Evolutionary conservation across 2,113 vertebrate species (phyloP).

Genomic region (Forbesichthys papilliferus): DNA sequence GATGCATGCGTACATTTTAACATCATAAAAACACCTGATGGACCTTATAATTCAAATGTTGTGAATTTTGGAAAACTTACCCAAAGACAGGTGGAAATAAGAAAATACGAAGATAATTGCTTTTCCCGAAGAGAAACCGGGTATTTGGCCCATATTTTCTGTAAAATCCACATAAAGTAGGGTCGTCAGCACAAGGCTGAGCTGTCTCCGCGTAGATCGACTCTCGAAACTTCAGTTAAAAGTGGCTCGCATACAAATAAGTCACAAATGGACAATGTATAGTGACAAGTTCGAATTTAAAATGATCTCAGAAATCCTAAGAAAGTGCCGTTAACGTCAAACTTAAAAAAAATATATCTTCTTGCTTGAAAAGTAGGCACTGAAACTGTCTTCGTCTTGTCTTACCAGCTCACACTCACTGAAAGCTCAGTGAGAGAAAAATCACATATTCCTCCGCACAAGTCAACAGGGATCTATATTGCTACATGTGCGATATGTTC

Average conservation of each 20-base stretch:
- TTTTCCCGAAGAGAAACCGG: constrained; percentile 71
- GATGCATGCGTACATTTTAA: constrained; percentile 39
- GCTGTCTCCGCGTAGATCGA: constrained; percentile 58
- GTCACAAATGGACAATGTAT: background rate
- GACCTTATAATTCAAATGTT: background rate
- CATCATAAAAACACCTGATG: constrained; percentile 30
- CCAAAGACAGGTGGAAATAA: constrained; percentile 63
- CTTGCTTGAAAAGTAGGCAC: constrained; percentile 3
- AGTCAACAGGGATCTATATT: constrained; percentile 57
- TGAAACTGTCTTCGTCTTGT: constrained; percentile 45
- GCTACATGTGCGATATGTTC: background rate
- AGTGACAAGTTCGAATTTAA: constrained; percentile 20
- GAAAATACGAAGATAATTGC: constrained; percentile 63
- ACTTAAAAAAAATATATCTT: background rate
- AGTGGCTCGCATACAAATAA: background rate
- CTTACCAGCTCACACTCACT: constrained; percentile 47
- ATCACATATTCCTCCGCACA: constrained; percentile 73
- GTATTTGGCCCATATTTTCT: constrained; percentile 75
- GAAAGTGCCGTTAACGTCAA: background rate
- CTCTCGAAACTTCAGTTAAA: constrained; percentile 32
- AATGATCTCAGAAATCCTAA: background rate
- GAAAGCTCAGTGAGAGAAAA: constrained; percentile 3
- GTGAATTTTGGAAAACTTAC: constrained; percentile 57
- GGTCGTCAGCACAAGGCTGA: constrained; percentile 71
- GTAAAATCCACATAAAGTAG: constrained; percentile 79